Evolutionary conservation across 1,140 invertebrate genomes (phyloP), one percentile per base, ranked within the genome.

Genomic region (Euura lappo): DNA sequence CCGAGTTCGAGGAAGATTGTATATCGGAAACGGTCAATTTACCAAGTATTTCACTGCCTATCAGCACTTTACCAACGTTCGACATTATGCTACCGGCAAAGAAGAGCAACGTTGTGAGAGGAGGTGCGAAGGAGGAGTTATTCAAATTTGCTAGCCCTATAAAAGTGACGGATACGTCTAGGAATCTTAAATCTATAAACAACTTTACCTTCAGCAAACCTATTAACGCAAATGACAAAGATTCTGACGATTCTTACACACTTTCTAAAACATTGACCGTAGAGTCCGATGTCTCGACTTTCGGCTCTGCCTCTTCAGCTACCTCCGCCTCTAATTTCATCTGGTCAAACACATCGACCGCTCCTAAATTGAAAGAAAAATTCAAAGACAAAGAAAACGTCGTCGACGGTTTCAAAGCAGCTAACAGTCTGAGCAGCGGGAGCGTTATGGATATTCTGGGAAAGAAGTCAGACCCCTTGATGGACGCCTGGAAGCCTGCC

Each of bases 51-150:
- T 82, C 88, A 64, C 85, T 94, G 71, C 90, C 91, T n/a, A 90
- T 91, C 60, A 90, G 90, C 69, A 89, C 87, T n/a, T 78, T 91
- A 68, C 91, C 91, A 0, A 91, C 86, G 73, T 91, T 92, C 74
- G 90, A 92, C 75, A 88, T 91, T 46, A 77, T 83, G 11, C 66
- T 89, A 70, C 83, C 88, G 44, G 79, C 83, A 28, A 78, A 76
- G n/a, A 77, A 74, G 70, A 80, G 78, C 70, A 51, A 72, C 2
- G 4, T 73, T 2, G 71, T 4, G 10, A 77, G 71, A 74, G 43
- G 43, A 51, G 44, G 2, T 8, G 73, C 73, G 4, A 79, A 80
- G 28, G 60, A 77, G 44, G 75, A 85, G 3, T 77, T 75, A 3
- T 86, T 85, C n/a, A 83, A 85, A 76, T 88, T 87, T 68, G 80